These are phyloP conservation scores for Hippopotamus amphibius DNA, from an alignment of 2,113 vertebrate genomes.

Conservation along the genomic window DNA sequence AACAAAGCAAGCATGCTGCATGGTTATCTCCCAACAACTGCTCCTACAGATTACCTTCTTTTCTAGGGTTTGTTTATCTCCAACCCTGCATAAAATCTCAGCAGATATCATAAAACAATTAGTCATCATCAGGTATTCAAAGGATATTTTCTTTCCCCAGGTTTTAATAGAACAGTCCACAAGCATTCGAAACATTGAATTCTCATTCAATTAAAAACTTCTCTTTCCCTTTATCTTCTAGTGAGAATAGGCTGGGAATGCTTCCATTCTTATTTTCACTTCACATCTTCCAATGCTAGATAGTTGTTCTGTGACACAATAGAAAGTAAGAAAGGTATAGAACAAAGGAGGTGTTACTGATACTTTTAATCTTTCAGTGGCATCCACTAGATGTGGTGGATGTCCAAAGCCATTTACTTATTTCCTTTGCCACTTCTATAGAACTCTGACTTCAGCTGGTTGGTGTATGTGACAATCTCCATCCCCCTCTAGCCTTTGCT, in stretches of 20 bases:
- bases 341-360: background rate
- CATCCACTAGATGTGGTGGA: background rate
- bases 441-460: background rate
- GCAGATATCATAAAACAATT: background rate
- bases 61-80: background rate
- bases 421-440: background rate
- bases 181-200: background rate
- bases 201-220: background rate
- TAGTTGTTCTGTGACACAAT: background rate
- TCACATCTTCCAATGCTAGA: background rate
- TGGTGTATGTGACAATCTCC: background rate
- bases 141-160: background rate
- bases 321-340: background rate
- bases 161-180: background rate
- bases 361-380: background rate
- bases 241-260: background rate
- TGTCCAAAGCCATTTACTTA: background rate
- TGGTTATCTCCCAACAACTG: background rate
- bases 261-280: background rate
- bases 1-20: background rate
- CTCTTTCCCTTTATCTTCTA: background rate
- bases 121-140: background rate
- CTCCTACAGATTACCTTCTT: background rate
- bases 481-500: background rate
- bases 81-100: background rate